Evolutionary conservation across 2,888 invertebrate species (phyloP).

Genomic region (Phrixothrix hirtus): DNA sequence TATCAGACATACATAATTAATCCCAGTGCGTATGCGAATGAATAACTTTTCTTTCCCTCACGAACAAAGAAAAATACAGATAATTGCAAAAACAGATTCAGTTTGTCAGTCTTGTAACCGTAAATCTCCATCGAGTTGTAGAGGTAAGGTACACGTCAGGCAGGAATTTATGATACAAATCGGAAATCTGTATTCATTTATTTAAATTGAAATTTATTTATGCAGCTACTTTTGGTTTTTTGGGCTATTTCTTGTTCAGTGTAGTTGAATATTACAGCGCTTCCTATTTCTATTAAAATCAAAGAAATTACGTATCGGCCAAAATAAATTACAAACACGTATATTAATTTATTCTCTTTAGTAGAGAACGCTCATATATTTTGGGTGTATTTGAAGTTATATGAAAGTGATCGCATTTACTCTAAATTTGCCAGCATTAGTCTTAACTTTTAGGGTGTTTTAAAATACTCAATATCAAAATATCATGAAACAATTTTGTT

Average conservation of each 20-base stretch:
- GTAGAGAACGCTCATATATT: no score
- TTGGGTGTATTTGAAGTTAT: no score
- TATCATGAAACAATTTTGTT: no score
- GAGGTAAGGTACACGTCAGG: conserved; percentile 16
- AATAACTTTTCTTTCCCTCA: conserved; percentile 2
- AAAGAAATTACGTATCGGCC: not conserved
- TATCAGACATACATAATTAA: not conserved
- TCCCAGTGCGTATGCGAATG: not conserved
- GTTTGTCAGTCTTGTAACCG: conserved; percentile 16
- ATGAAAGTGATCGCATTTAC: no score
- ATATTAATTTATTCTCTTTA: no score
- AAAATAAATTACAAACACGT: no score
- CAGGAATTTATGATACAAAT: conserved; percentile 39
- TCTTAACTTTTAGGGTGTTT: no score
- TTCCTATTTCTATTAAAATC: no score
- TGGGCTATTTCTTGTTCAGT: conserved; percentile 13
- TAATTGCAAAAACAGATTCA: conserved; percentile 24
- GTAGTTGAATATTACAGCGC: conserved; percentile 13
- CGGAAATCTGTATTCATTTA: conserved; percentile 40
- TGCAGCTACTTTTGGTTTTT: conserved; percentile 30
- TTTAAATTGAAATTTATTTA: conserved; percentile 40
- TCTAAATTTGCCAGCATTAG: no score
- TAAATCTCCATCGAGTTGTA: conserved; percentile 24
- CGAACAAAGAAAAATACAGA: conserved; percentile 11
- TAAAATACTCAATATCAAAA: no score